Base-by-base conservation (phyloP, 2,797 vertebrate species). In the Melopsittacus undulatus region DNA sequence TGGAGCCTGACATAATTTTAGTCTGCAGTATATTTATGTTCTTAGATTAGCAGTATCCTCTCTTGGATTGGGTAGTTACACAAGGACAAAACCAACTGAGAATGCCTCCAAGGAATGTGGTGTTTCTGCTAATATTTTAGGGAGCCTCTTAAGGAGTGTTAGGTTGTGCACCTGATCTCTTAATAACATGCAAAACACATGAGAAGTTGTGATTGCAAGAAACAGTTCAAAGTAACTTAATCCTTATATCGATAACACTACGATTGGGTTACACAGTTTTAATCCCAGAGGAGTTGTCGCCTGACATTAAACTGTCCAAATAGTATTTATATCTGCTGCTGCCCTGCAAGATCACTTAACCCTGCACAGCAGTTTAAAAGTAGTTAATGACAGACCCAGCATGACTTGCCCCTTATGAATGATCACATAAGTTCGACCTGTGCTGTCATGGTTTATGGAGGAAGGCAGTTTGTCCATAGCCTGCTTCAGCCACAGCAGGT, bases 281-380 rank as follows among this genome's bases (percentile, higher is more conserved):
- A 99, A 99, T 99, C 99, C 99, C 97, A 97, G 98, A 98, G 98
- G 98, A 98, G 98, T 98, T 98, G 98, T 98, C 98, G 97, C 98
- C 98, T 98, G 98, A 99, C 98, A 99, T 99, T 99, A 99, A 99
- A 98, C 98, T 99, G 99, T 99, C 99, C 99, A 96, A 97, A 94
- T 97, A 98, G 98, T 99, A 99, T 99, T 99, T 99, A 99, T 99
- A 98, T 97, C 98, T 97, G 97, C 90, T 97, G 97, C 97, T 97
- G 97, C 97, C 98, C 97, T 97, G 98, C 97, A 97, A 98, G 98
- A 98, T 98, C 98, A 98, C 98, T 98, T 98, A 98, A 97, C 98
- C 98, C 98, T 96, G 98, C 98, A 97, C 97, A 97, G 97, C 98
- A 98, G 98, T 98, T 99, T 98, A 98, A 98, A 98, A 98, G 98